Conservation (phyloP, 2,888 invertebrate species). For the Xestia rhomboidea region DNA sequence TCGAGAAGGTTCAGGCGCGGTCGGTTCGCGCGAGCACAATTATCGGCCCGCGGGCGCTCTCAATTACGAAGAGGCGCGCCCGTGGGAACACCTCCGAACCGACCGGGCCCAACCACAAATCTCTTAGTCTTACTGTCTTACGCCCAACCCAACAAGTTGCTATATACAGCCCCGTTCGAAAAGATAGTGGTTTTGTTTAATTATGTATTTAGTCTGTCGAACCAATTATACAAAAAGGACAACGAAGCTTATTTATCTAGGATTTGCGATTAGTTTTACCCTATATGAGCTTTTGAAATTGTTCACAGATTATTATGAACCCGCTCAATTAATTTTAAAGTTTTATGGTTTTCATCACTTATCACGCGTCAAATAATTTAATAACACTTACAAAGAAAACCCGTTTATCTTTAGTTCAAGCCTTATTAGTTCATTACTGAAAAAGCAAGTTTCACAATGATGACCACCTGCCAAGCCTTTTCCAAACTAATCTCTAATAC, state of each 20-base stretch:
- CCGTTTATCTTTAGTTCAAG: background rate
- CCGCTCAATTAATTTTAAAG: background rate
- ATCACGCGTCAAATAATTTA: background rate
- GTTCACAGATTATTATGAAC: background rate
- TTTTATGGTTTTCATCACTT: constrained; percentile 5
- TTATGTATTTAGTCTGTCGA: constrained; percentile 34
- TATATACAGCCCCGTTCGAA: constrained; percentile 68
- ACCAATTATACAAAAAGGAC: constrained; percentile 17
- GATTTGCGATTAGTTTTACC: background rate
- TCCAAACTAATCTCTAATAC: background rate
- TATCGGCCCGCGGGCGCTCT: constrained; percentile 90
- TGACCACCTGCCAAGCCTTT: background rate
- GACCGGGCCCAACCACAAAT: constrained; percentile 84
- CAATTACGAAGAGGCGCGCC: constrained; percentile 90
- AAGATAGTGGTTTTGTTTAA: constrained; percentile 59
- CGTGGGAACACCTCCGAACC: constrained; percentile 87
- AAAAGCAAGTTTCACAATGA: background rate
- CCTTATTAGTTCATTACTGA: background rate
- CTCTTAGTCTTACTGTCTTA: constrained; percentile 84
- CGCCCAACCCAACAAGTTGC: constrained; percentile 81
- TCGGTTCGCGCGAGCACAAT: constrained; percentile 87
- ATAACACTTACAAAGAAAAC: background rate
- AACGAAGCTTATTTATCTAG: constrained; percentile 14
- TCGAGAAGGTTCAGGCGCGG: constrained; percentile 73
- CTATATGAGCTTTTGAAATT: constrained; percentile 6